phyloP scores from a whole-genome alignment of 2,113 vertebrate genomes.

The Saimiri boliviensis region DNA sequence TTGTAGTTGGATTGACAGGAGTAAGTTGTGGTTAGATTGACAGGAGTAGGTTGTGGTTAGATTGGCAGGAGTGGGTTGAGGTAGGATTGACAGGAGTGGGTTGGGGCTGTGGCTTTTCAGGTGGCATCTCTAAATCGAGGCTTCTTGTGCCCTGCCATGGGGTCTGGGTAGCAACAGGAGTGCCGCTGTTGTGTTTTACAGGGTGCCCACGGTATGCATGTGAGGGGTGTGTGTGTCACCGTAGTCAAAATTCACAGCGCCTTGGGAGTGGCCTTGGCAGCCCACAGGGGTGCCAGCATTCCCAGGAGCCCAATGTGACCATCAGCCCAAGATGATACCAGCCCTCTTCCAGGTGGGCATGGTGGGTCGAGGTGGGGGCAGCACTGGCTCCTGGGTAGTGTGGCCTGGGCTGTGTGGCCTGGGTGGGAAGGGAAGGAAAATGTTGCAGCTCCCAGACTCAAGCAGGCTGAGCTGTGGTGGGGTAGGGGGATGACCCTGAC shows the following conservation, averaged over 20 bases:
- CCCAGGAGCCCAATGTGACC: accelerated
- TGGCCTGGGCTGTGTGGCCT: too few relatives aligned
- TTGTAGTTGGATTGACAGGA: neutral
- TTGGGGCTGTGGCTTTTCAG: neutral
- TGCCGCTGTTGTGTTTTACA: accelerated
- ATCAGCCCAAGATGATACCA: neutral
- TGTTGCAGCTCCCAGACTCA: neutral
- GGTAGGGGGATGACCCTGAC: neutral
- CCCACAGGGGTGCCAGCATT: neutral
- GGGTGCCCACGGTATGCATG: neutral
- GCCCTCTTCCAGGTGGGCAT: neutral
- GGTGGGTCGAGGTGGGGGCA: accelerated
- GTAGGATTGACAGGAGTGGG: neutral
- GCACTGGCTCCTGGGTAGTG: accelerated
- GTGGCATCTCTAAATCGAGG: neutral
- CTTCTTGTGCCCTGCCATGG: accelerated
- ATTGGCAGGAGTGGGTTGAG: neutral
- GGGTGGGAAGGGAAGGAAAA: neutral
- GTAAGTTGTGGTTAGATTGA: neutral
- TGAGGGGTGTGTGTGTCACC: neutral
- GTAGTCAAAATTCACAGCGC: neutral
- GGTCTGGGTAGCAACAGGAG: neutral
- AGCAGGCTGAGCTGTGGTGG: neutral
- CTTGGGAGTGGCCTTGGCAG: neutral
- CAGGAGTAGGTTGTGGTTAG: neutral